A percentile compares a stretch with the other conserved stretches of the same genome.
phyloP scores from a whole-genome alignment of 2,797 vertebrate species.

The Manis pentadactyla region DNA sequence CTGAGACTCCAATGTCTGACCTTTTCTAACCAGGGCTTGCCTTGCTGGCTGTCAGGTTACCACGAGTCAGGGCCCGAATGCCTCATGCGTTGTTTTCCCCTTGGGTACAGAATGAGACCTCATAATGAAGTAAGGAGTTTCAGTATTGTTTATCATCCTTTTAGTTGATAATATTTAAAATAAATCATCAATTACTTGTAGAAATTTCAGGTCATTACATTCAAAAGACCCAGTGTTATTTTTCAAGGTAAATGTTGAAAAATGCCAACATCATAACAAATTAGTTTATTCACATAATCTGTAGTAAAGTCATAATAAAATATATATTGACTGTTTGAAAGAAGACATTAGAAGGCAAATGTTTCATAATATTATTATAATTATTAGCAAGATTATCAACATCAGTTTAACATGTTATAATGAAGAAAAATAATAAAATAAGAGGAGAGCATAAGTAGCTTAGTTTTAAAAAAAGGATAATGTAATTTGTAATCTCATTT shows the following conservation, averaged over 20 bases:
- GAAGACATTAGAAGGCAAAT: slow-evolving; percentile 63
- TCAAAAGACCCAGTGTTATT: slow-evolving; percentile 61
- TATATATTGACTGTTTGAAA: slow-evolving; percentile 56
- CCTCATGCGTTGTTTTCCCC: slow-evolving; percentile 45
- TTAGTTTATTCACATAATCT: slow-evolving; percentile 62
- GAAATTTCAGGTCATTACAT: slow-evolving; percentile 65
- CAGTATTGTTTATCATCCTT: slow-evolving; percentile 37
- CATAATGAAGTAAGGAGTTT: slow-evolving; percentile 51
- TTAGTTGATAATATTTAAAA: slow-evolving; percentile 59
- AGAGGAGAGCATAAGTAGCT: slow-evolving; percentile 27
- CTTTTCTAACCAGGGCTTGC: slow-evolving; percentile 38
- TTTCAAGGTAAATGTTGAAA: slow-evolving; percentile 73
- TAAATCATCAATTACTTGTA: slow-evolving; percentile 66
- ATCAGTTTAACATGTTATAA: slow-evolving; percentile 55
- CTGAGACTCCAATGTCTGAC: background rate
- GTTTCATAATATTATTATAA: slow-evolving; percentile 50
- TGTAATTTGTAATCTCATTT: slow-evolving; percentile 70
- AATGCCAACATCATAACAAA: slow-evolving; percentile 55
- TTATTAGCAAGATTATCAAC: slow-evolving; percentile 74
- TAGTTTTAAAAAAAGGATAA: slow-evolving; percentile 52
- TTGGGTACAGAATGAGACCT: slow-evolving; percentile 25
- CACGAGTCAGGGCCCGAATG: slow-evolving; percentile 7
- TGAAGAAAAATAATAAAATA: slow-evolving; percentile 68
- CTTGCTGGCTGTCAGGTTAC: background rate
- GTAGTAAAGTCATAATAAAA: slow-evolving; percentile 63